These are phyloP conservation scores for Tragelaphus strepsiceros DNA, from an alignment of 2,113 vertebrate genomes.

Conservation along the genomic window DNA sequence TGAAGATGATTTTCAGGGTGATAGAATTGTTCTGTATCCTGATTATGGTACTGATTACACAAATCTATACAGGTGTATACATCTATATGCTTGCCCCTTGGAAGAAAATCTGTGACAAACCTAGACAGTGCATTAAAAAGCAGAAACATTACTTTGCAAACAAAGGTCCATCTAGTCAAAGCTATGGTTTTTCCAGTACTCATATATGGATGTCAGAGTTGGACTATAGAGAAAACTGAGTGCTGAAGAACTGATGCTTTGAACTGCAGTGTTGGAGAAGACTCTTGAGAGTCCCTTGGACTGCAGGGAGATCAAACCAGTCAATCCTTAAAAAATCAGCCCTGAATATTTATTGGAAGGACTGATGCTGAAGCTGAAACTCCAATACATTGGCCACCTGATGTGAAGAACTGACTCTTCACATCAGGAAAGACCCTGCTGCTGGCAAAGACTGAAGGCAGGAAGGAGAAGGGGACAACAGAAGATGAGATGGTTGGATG, in stretches of 20 bases:
- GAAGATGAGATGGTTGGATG: background rate
- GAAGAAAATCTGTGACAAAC: background rate
- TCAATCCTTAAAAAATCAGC: background rate
- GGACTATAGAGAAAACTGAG: background rate
- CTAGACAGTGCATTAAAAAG: background rate
- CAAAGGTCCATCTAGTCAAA: background rate
- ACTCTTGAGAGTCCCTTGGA: background rate
- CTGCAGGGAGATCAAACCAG: background rate
- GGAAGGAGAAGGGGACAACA: background rate
- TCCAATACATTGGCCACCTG: background rate
- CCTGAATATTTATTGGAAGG: background rate
- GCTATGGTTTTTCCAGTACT: background rate
- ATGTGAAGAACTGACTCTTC: background rate
- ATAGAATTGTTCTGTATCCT: background rate
- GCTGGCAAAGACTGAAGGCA: background rate
- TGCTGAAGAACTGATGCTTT: background rate
- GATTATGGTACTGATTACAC: background rate
- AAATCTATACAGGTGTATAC: background rate
- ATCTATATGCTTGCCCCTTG: background rate
- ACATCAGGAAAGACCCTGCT: background rate
- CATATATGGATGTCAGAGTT: background rate
- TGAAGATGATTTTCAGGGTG: background rate
- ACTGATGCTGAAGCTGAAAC: background rate
- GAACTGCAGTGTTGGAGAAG: background rate
- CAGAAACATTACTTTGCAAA: background rate